Base-by-base conservation (phyloP, 2,797 vertebrate genomes). In the Sebastes taczanowskii region DNA sequence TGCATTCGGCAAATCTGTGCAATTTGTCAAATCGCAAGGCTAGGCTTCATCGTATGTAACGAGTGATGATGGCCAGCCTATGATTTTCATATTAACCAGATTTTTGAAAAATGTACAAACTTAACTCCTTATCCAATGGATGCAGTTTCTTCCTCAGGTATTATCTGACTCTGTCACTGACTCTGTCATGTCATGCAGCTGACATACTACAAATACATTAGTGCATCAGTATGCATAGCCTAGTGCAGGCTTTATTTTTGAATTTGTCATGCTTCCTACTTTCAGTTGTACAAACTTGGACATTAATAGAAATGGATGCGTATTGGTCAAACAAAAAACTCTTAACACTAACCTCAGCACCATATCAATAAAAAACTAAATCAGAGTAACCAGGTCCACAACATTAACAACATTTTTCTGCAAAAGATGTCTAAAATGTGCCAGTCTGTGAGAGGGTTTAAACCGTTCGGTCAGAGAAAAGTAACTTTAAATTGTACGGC, bases 401-500 rank as follows among this genome's bases (percentile, higher is more conserved):
- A 34, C 27, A 34, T 38, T 78, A 71, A 46, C 9, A 25, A 42
- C 27, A 38, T 46, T 78, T 65, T 70, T 4, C 14, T 73, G 70
- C 60, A 81, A 85, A 88, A 84, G 82, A 70, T 77, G 82, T 80
- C 32, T 42, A 81, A 69, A 87, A 71, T 71, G 46, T 72, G 38
- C 56, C 62, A 64, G 81, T 78, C 73, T 79, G 72, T 67, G 59
- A 55, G 76, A 75, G 52, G 35, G n/a, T 78, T 72, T 68, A 22
- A 69, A 72, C 32, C 23, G 65, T 81, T 89, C 58, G 56, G 56
- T 84, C 72, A 64, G 74, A 78, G 49, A 84, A 46, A 46, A 61
- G 64, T 84, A 86, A 91, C 91, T 92, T 89, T 92, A 84, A 87
- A 77, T 83, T 49, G 27, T 86, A 42, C 86, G 90, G 89, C 90